Base-by-base conservation (phyloP, 2,888 invertebrate genomes). In the Rhagophthalmus giganteus region DNA sequence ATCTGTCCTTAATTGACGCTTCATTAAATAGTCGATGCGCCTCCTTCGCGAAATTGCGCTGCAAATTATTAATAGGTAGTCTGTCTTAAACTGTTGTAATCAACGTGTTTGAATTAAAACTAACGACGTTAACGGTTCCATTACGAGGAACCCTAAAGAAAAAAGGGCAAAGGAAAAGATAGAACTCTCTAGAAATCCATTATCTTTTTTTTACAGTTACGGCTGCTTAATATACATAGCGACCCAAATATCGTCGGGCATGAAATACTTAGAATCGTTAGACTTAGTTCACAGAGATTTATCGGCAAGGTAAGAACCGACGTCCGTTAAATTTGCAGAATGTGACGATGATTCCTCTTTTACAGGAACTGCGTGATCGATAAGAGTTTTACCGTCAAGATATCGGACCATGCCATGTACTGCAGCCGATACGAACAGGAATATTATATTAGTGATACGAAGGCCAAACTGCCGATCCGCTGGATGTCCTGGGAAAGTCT, bases 401-500 rank as follows among this genome's bases (percentile, higher is more conserved):
- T 91, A 46, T 86, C 88, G 8, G 91, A 92, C 74, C 91, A 91
- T 70, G 92, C 90, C 1, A 88, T 90, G 84, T 90, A 89, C 69
- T 87, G 88, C 67, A 84, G 84, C 57, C 83, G 87, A 60, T 91
- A 88, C 67, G 82, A 87, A 34, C 76, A 80, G 4, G 93, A 94
- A 68, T 94, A 94, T 73, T 92, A 91, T 76, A 80, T 88, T 47
- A 86, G 91, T 72, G 87, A 90, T 59, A 90, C 88, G 28, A 88
- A 88, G 62, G 83, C 86, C 2, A 82, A 89, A 55, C 77, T 94
- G 52, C 94, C 94, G 0, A 84, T 95, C 45, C 81, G 95, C 48
- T 94, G 94, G 94, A 93, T 94, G 93, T 86, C 93, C 1, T 93
- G 93, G 92, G 93, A 94, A 71, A 88, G 88, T 60, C 78, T 93